These are phyloP conservation scores for Phengaris arion DNA, from an alignment of 2,888 invertebrate genomes.

Conservation along the genomic window DNA sequence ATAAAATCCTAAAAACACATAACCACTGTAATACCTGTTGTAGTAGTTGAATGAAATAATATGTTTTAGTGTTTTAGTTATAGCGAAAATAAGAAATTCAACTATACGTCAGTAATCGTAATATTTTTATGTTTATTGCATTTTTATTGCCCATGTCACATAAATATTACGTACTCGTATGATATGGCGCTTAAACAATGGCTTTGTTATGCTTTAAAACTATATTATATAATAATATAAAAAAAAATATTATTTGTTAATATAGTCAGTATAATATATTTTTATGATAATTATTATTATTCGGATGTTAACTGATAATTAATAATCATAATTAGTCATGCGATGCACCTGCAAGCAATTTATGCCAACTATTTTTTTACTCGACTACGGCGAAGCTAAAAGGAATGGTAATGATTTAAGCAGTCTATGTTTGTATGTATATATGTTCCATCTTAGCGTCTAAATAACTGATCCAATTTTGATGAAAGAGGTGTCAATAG, in stretches of 20 bases:
- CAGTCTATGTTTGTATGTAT: too few relatives aligned
- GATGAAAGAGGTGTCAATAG: too few relatives aligned
- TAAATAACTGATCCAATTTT: too few relatives aligned
- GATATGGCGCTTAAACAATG: not conserved
- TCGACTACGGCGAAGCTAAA: too few relatives aligned
- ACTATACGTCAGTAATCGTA: not conserved
- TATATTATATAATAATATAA: too few relatives aligned
- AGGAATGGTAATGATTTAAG: too few relatives aligned
- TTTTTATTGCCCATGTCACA: slow-evolving; percentile 1
- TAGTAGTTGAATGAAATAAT: too few relatives aligned
- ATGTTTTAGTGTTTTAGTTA: not conserved
- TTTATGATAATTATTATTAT: not conserved
- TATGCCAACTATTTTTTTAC: too few relatives aligned
- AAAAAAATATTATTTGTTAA: not conserved
- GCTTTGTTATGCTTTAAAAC: not conserved
- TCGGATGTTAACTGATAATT: not conserved
- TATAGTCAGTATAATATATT: not conserved
- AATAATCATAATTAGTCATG: not conserved
- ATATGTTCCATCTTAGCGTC: too few relatives aligned
- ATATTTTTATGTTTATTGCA: slow-evolving; percentile 18
- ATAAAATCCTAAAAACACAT: too few relatives aligned
- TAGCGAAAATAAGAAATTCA: slow-evolving; percentile 16
- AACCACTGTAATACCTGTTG: too few relatives aligned
- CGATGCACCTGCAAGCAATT: too few relatives aligned
- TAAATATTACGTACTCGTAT: slow-evolving; percentile 6